A percentile compares a stretch with the other conserved stretches of the same genome.
Evolutionary conservation across 2,113 vertebrate genomes (phyloP).

Genomic region (Leptodactylus fuscus): DNA sequence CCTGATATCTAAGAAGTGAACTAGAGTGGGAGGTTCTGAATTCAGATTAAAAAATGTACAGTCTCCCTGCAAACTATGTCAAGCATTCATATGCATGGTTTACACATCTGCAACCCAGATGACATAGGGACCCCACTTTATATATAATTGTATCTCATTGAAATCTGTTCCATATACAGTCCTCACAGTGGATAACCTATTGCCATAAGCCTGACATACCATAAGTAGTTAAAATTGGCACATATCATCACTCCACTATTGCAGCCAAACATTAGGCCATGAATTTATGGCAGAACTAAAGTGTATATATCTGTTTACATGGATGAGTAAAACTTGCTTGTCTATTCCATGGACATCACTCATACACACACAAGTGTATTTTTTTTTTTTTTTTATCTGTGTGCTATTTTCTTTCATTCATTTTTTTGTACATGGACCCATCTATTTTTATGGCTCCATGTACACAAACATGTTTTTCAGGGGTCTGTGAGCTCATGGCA

Average conservation of each 20-base stretch:
- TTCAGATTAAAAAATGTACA: background rate
- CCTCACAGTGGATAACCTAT: background rate
- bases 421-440: no score
- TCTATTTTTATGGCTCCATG: no score
- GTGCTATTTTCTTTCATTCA: no score
- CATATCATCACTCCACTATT: conserved; percentile 14
- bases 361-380: no score
- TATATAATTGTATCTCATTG: background rate
- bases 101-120: background rate
- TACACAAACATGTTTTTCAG: no score
- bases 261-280: background rate
- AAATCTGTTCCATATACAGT: background rate
- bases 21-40: background rate
- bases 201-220: background rate
- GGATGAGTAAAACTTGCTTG: background rate
- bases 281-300: background rate
- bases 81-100: background rate
- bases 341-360: no score
- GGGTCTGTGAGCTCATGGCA: no score
- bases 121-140: background rate
- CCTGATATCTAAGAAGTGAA: background rate
- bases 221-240: conserved; percentile 1
- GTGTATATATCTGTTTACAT: background rate
- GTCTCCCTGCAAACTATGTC: background rate
- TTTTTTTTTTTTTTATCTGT: no score